These are phyloP conservation scores for Syritta pipiens DNA, from an alignment of 2,888 invertebrate species.

Conservation along the genomic window DNA sequence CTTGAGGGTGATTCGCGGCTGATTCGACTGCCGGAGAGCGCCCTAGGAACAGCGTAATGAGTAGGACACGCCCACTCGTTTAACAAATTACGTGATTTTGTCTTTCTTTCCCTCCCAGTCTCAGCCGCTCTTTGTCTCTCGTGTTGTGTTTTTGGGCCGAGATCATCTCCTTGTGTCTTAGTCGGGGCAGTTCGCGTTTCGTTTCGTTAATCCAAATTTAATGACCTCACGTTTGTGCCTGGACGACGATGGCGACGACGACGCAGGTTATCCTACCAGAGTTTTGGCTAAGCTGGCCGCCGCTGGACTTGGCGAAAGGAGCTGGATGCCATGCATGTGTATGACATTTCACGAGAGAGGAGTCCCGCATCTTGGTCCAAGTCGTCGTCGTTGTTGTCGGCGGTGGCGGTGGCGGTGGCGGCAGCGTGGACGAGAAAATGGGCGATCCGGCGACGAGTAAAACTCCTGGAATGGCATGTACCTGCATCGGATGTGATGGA, in stretches of 20 bases:
- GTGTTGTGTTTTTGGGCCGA: neutral
- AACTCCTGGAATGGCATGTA: neutral
- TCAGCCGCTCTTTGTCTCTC: neutral
- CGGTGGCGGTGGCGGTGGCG: no score
- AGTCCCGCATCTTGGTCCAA: constrained; percentile 31
- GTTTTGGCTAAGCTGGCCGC: no score
- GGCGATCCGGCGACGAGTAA: constrained; percentile 22
- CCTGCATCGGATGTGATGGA: constrained; percentile 11
- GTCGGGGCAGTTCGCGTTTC: constrained; percentile 4
- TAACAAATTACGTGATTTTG: constrained; percentile 69
- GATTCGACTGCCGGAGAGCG: constrained; percentile 20
- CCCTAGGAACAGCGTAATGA: constrained; percentile 66
- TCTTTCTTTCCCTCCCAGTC: constrained; percentile 64
- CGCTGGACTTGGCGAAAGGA: constrained; percentile 6
- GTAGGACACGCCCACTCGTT: constrained; percentile 66
- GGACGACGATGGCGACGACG: neutral
- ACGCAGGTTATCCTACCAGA: constrained; percentile 1
- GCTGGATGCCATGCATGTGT: neutral
- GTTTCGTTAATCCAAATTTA: constrained; percentile 67
- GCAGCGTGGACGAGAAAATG: constrained; percentile 29
- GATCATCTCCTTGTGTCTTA: constrained; percentile 19
- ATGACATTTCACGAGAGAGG: constrained; percentile 52
- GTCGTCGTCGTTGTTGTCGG: constrained; percentile 5
- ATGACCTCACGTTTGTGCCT: constrained; percentile 60
- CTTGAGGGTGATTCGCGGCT: neutral